A percentile compares a stretch with the other conserved stretches of the same genome.
Evolutionary conservation across 1,140 invertebrate species (phyloP).

Genomic region (Spodoptera frugiperda): DNA sequence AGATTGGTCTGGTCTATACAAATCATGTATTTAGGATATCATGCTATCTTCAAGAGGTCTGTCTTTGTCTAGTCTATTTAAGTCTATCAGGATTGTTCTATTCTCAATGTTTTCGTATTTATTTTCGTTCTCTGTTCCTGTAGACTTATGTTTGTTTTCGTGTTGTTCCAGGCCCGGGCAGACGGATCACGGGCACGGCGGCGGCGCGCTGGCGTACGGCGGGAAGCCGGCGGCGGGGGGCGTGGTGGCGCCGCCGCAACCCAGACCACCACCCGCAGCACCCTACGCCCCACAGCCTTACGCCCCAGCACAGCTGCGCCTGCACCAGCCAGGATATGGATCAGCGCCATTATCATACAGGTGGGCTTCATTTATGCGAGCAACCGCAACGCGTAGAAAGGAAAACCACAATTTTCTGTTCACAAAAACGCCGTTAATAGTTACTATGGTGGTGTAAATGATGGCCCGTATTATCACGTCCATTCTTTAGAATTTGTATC

Average conservation of each 20-base stretch:
- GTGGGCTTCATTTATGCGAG: slow-evolving; percentile 52
- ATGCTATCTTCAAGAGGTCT: no score
- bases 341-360: slow-evolving; percentile 79
- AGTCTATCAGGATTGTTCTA: no score
- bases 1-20: no score
- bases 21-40: no score
- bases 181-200: slow-evolving; percentile 79
- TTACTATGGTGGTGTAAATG: no score
- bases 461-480: no score
- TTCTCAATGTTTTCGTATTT: neutral
- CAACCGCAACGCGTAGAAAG: neutral
- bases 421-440: no score
- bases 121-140: neutral
- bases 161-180: slow-evolving; percentile 74
- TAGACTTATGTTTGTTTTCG: slow-evolving; percentile 16
- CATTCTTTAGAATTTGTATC: no score
- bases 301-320: slow-evolving; percentile 72
- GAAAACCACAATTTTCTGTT: no score
- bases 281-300: slow-evolving; percentile 71
- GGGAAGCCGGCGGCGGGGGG: slow-evolving; percentile 76
- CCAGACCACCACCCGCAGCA: slow-evolving; percentile 68
- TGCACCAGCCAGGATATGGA: slow-evolving; percentile 80
- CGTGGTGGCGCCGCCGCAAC: slow-evolving; percentile 72
- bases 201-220: slow-evolving; percentile 78
- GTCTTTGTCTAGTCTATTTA: no score